Evolutionary conservation across 1,140 invertebrate genomes (phyloP).

Genomic region (Eubasilissa regina): DNA sequence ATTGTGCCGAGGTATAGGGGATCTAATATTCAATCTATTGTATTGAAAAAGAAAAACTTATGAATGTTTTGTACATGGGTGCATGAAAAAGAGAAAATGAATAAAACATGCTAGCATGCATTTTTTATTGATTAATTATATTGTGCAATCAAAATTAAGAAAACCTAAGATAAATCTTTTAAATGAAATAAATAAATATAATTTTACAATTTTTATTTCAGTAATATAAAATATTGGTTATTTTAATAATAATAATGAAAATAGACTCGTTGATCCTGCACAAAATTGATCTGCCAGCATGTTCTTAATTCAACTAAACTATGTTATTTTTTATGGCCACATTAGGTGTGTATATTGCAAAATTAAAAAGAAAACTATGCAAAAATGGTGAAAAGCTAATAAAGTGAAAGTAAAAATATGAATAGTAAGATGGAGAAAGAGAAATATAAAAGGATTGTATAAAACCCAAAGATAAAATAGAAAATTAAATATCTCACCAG

Average conservation of each 20-base stretch:
- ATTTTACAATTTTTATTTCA: too few relatives aligned
- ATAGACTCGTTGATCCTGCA: too few relatives aligned
- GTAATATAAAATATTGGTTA: too few relatives aligned
- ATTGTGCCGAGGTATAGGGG: neutral
- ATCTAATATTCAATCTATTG: too few relatives aligned
- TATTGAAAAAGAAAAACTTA: too few relatives aligned
- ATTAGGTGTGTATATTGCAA: neutral
- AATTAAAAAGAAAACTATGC: slow-evolving; percentile 18
- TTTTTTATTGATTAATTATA: too few relatives aligned
- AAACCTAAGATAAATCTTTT: too few relatives aligned
- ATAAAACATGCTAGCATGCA: slow-evolving; percentile 27
- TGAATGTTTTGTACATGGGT: neutral
- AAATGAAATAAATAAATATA: too few relatives aligned
- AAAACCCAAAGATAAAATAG: slow-evolving; percentile 11
- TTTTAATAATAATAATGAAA: too few relatives aligned
- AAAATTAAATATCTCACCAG: slow-evolving; percentile 33
- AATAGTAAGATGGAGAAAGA: slow-evolving; percentile 17
- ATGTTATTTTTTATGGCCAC: neutral
- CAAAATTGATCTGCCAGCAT: too few relatives aligned
- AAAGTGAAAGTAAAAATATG: neutral
- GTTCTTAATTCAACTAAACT: too few relatives aligned
- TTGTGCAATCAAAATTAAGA: too few relatives aligned
- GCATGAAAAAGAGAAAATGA: neutral
- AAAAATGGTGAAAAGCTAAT: slow-evolving; percentile 12
- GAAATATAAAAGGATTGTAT: slow-evolving; percentile 10